phyloP scores from a whole-genome alignment of 1,140 invertebrate genomes.

The Oscheius sp. region DNA sequence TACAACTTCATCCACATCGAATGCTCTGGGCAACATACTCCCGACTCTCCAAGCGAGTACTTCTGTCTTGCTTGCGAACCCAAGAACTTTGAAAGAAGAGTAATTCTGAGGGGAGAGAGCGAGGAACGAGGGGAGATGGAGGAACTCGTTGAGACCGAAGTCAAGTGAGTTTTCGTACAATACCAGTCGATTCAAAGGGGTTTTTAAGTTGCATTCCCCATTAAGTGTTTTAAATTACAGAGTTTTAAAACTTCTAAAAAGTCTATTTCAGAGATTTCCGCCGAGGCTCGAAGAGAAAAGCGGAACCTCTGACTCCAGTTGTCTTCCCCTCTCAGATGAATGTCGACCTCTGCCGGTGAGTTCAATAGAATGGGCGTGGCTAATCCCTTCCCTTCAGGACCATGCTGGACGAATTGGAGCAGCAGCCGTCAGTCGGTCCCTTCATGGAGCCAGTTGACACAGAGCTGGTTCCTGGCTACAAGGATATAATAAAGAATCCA shows the following conservation, averaged over 20 bases:
- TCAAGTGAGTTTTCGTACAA: too few relatives aligned
- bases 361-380: not conserved
- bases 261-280: not conserved
- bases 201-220: too few relatives aligned
- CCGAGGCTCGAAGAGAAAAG: conserved; percentile 15
- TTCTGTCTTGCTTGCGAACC: conserved; percentile 9
- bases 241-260: not conserved
- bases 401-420: conserved; percentile 35
- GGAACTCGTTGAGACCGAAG: not conserved
- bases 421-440: not conserved
- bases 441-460: conserved; percentile 32
- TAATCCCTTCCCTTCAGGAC: not conserved
- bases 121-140: conserved; percentile 18
- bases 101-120: conserved; percentile 13
- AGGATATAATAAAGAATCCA: conserved; percentile 23
- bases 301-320: conserved; percentile 1
- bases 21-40: conserved; percentile 9
- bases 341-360: not conserved
- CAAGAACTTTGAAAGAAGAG: conserved; percentile 7
- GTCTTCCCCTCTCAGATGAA: not conserved
- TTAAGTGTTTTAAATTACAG: too few relatives aligned
- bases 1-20: conserved; percentile 17
- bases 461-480: conserved; percentile 17
- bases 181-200: too few relatives aligned
- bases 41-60: not conserved